These are phyloP conservation scores for Hermodice carunculata DNA, from an alignment of 2,888 invertebrate species.

Conservation along the genomic window DNA sequence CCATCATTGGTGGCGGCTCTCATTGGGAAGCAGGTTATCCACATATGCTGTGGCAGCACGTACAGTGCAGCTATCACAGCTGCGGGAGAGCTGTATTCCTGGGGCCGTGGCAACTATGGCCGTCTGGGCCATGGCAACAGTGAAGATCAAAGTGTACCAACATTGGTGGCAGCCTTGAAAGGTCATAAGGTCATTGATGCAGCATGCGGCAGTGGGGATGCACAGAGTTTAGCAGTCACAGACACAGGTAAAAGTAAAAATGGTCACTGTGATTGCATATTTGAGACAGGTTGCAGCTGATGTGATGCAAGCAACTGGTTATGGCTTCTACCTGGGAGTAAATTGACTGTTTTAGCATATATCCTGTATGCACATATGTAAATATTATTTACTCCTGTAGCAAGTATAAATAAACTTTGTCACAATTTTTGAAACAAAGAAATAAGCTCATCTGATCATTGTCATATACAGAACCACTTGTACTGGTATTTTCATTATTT, in stretches of 20 bases:
- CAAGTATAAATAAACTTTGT: too few species aligned
- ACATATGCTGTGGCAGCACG: constrained; percentile 93
- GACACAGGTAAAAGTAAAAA: constrained; percentile 10
- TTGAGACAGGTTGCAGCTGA: too few species aligned
- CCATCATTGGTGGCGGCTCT: constrained; percentile 89
- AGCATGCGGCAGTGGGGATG: constrained; percentile 95
- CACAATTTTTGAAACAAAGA: too few species aligned
- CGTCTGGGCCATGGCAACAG: constrained; percentile 93
- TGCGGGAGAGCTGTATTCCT: constrained; percentile 91
- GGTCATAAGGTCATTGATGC: constrained; percentile 67
- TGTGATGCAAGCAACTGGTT: too few species aligned
- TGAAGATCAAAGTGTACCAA: constrained; percentile 92
- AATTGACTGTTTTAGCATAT: too few species aligned
- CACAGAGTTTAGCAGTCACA: constrained; percentile 89
- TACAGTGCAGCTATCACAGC: constrained; percentile 93
- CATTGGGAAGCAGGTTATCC: constrained; percentile 82
- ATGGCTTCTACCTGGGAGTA: too few species aligned
- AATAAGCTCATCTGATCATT: too few species aligned
- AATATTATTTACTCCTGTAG: too few species aligned
- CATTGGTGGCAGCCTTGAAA: constrained; percentile 75
- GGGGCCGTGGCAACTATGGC: constrained; percentile 96
- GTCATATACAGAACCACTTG: too few species aligned
- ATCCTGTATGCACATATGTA: too few species aligned
- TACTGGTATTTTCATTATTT: too few species aligned
- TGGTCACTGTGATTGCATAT: neutral